Evolutionary conservation across 2,888 invertebrate species (phyloP).

Genomic region (Steromphala cineraria): DNA sequence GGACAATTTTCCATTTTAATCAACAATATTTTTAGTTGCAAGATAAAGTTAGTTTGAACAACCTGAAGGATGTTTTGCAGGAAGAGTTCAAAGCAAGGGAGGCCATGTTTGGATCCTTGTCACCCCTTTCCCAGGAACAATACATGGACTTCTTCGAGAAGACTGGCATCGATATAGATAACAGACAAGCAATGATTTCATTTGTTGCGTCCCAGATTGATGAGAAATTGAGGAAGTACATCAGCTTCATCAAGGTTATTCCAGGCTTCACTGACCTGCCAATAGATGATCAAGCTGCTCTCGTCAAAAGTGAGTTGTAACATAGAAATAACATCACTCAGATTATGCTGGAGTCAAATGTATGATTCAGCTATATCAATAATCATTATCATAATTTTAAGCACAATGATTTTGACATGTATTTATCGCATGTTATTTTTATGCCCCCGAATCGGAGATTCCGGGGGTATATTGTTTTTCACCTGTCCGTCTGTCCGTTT

Average conservation of each 20-base stretch:
- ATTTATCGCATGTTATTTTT: too few relatives aligned
- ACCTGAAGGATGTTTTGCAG: conserved; percentile 50
- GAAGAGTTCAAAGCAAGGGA: conserved; percentile 53
- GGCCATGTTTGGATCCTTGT: conserved; percentile 66
- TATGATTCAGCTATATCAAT: too few relatives aligned
- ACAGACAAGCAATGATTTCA: conserved; percentile 56
- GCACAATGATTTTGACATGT: too few relatives aligned
- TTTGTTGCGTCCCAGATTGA: conserved; percentile 63
- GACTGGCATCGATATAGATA: conserved; percentile 72
- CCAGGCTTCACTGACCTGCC: conserved; percentile 71
- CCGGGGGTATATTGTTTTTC: too few relatives aligned
- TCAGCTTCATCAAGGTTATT: conserved; percentile 69
- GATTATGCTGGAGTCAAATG: too few relatives aligned
- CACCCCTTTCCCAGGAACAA: conserved; percentile 61
- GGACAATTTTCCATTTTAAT: too few relatives aligned
- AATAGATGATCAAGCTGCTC: conserved; percentile 67
- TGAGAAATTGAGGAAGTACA: conserved; percentile 61
- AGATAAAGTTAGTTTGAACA: too few relatives aligned
- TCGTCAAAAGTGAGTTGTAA: conserved; percentile 65
- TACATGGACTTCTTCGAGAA: conserved; percentile 65
- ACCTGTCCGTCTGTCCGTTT: too few relatives aligned
- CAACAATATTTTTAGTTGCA: too few relatives aligned
- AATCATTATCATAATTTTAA: too few relatives aligned
- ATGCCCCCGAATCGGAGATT: too few relatives aligned
- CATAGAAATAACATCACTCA: too few relatives aligned